Base-by-base conservation (phyloP, 2,113 vertebrate species). In the Monopterus albus region DNA sequence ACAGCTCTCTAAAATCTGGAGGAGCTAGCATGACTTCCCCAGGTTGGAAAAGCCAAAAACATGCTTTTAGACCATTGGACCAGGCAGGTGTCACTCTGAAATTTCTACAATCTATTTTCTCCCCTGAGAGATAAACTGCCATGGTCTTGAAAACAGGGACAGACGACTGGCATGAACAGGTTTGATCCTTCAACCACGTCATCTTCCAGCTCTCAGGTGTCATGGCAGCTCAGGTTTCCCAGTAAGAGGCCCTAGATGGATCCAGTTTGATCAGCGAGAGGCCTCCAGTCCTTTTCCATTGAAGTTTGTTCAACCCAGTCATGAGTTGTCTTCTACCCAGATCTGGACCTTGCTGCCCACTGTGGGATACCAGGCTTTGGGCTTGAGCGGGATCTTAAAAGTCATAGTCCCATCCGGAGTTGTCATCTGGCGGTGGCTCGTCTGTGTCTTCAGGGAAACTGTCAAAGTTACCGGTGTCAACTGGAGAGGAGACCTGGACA, bases 381-480 rank as follows among this genome's bases (percentile, higher is more conserved):
- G 25, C 57, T 59, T 49, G 25, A 47, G 10, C 12, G 7, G 8
- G 18, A 20, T 15, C 92, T 38, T 72, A 98, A 90, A 98, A 99
- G 93, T 99, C 97, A 63, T 94, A 93, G 84, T 99, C 97, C 98
- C 97, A 99, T 67, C 97, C 97, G 10, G 97, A 97, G 93, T 95
- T 96, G 92, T 98, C 97, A 0, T 99, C 97, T 55, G 97, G 96
- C 0, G 97, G 97, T 0, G 97, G 96, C 13, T 97, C 96, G 0
- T 98, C 96, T 0, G 78, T 93, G 91, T 99, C 98, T 88, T 98
- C 97, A 0, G 97, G 96, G 91, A 98, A 99, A 85, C 93, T 98
- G 94, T 99, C 97, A 0, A 98, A 99, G 93, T 99, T 98, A 88
- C 95, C 95, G n/a, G 96, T 98, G 94, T 99, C 97, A 0, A 93